These are phyloP conservation scores for Poeciliopsis paucimaculata DNA, from an alignment of 2,797 vertebrate species.

Conservation along the genomic window DNA sequence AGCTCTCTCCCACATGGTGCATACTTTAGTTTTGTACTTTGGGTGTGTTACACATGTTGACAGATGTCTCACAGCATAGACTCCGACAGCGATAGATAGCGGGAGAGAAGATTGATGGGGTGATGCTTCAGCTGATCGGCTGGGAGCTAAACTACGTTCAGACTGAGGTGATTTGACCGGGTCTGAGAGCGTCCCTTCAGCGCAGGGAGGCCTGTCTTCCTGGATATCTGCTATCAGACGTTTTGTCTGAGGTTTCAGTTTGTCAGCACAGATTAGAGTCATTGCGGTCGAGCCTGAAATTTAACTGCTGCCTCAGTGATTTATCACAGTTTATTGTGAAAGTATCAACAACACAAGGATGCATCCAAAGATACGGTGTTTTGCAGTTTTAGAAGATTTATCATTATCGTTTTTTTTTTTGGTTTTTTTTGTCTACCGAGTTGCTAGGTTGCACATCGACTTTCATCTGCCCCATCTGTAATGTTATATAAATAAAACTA, in stretches of 20 bases:
- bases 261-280: constrained; percentile 64
- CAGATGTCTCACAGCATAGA: constrained; percentile 76
- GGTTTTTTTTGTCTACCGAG: background rate
- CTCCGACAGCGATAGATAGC: constrained; percentile 65
- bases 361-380: constrained; percentile 17
- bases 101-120: constrained; percentile 62
- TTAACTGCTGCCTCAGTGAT: constrained; percentile 43
- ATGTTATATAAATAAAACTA: background rate
- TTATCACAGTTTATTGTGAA: constrained; percentile 34
- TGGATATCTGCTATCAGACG: constrained; percentile 23
- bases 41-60: constrained; percentile 72
- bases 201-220: constrained; percentile 43
- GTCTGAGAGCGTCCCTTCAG: constrained; percentile 43
- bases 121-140: constrained; percentile 56
- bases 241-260: constrained; percentile 44
- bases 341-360: constrained; percentile 17
- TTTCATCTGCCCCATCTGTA: background rate
- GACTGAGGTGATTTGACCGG: constrained; percentile 59
- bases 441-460: background rate
- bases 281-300: constrained; percentile 42
- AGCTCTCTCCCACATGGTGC: constrained; percentile 59
- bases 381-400: background rate
- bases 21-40: constrained; percentile 66
- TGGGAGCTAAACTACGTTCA: constrained; percentile 63
- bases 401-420: background rate